phyloP scores from a whole-genome alignment of 2,888 invertebrate species.

The Orthosia cruda region DNA sequence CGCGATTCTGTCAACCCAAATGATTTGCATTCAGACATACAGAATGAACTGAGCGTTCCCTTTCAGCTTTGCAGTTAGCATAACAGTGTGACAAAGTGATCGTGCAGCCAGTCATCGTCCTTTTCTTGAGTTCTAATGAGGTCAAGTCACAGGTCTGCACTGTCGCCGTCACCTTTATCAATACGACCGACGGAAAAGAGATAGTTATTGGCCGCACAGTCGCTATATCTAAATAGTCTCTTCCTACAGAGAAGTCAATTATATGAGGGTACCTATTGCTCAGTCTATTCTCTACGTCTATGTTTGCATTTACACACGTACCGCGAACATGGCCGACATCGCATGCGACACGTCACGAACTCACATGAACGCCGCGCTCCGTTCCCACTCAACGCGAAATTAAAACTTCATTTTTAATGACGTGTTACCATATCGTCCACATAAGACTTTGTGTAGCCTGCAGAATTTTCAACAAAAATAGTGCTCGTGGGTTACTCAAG shows the following conservation, averaged over 20 bases:
- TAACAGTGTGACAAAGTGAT: neutral
- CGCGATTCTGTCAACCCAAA: slow-evolving; percentile 63
- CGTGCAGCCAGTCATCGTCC: neutral
- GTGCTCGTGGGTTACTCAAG: slow-evolving; percentile 66
- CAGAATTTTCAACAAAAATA: slow-evolving; percentile 69
- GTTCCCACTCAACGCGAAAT: slow-evolving; percentile 77
- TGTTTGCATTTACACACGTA: slow-evolving; percentile 74
- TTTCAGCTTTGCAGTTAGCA: neutral
- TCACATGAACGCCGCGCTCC: slow-evolving; percentile 50
- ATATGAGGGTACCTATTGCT: neutral
- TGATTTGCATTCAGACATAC: slow-evolving; percentile 74
- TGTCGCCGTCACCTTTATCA: neutral
- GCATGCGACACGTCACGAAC: slow-evolving; percentile 72
- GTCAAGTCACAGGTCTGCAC: neutral
- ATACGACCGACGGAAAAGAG: neutral
- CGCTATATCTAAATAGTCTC: neutral
- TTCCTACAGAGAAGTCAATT: neutral
- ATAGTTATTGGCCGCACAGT: neutral
- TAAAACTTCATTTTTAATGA: slow-evolving; percentile 89
- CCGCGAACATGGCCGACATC: slow-evolving; percentile 69
- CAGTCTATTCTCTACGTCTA: neutral
- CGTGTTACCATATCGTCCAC: slow-evolving; percentile 81
- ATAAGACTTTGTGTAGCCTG: slow-evolving; percentile 53
- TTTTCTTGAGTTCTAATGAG: neutral
- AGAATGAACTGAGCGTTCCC: neutral